phyloP scores from a whole-genome alignment of 1,140 invertebrate genomes.

The Battus philenor region DNA sequence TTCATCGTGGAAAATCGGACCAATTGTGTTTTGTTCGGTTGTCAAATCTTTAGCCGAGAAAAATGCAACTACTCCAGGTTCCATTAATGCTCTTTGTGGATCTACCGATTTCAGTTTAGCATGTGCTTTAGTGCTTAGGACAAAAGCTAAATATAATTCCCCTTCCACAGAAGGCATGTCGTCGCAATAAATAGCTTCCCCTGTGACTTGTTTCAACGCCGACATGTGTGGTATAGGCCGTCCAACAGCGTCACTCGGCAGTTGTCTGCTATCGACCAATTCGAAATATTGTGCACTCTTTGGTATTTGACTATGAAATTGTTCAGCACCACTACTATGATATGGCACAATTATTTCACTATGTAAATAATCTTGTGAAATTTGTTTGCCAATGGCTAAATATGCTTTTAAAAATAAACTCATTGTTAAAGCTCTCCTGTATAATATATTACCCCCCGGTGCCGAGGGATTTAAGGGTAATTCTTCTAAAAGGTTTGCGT shows the following conservation, averaged over 20 bases:
- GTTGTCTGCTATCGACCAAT: conserved; percentile 80
- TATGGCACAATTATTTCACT: conserved; percentile 64
- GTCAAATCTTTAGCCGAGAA: conserved; percentile 85
- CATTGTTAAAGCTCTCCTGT: conserved; percentile 86
- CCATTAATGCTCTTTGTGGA: conserved; percentile 80
- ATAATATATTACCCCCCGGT: conserved; percentile 94
- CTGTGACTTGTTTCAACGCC: conserved; percentile 92
- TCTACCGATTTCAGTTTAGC: conserved; percentile 88
- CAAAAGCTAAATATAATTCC: conserved; percentile 88
- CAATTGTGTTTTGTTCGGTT: conserved; percentile 79
- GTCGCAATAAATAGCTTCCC: conserved; percentile 94
- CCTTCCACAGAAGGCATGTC: conserved; percentile 87
- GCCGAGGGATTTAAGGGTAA: conserved; percentile 86
- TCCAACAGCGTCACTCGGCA: conserved; percentile 85
- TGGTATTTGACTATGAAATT: conserved; percentile 80
- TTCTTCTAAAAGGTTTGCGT: conserved; percentile 82
- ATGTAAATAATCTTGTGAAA: conserved; percentile 68
- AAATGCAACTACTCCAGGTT: conserved; percentile 88
- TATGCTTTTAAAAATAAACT: conserved; percentile 96
- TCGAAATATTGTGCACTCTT: conserved; percentile 91
- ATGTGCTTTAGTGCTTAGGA: conserved; percentile 88
- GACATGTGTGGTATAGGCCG: conserved; percentile 89
- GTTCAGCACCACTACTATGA: conserved; percentile 77
- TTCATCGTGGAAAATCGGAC: conserved; percentile 87
- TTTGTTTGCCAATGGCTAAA: conserved; percentile 81